Conservation (phyloP, 2,113 vertebrate species). For the Condylura cristata region DNA sequence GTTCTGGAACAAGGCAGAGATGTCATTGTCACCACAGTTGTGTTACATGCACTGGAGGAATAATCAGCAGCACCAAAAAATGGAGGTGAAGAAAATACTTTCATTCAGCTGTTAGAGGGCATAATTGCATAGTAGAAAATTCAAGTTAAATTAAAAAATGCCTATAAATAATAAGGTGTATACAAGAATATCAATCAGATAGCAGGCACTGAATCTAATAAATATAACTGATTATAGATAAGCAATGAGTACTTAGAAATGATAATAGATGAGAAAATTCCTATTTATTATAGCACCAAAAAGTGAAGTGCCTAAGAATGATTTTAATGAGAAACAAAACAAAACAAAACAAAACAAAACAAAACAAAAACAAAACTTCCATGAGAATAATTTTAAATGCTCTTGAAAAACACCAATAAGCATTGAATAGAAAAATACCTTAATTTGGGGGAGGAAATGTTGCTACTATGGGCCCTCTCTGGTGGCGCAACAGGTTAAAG, state of each 20-base stretch:
- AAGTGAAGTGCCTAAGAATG: background rate
- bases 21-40: background rate
- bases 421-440: background rate
- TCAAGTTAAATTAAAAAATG: background rate
- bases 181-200: background rate
- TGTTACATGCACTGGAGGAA: background rate
- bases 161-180: background rate
- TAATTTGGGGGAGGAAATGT: no score
- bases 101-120: background rate
- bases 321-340: background rate
- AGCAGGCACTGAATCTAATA: background rate
- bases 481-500: no score
- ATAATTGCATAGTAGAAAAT: background rate
- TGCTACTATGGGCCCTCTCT: no score
- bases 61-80: background rate
- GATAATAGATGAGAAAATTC: background rate
- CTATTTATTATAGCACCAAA: background rate
- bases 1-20: background rate
- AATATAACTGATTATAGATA: background rate
- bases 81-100: background rate
- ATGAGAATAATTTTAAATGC: background rate
- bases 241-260: background rate
- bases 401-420: background rate
- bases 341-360: no score
- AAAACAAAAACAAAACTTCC: background rate